Base-by-base conservation (phyloP, 2,888 invertebrate genomes). In the Thereva nobilitata region DNA sequence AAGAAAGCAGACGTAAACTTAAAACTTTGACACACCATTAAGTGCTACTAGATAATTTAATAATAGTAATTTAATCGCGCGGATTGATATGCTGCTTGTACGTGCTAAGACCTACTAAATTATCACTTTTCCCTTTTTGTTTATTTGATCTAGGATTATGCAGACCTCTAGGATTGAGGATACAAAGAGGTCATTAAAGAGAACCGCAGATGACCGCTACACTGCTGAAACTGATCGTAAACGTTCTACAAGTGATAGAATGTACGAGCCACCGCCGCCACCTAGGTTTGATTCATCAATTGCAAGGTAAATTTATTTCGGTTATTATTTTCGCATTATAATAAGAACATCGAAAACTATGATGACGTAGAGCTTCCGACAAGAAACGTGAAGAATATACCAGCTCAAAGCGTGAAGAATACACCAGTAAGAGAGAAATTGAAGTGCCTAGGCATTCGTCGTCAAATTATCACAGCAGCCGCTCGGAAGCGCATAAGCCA, bases 221-320 rank as follows among this genome's bases (percentile, higher is more conserved):
- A 53, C 23, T 2, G 80, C 78, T 9, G 72, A 74, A 3, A 52
- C 76, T 4, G 80, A 80, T 41, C 77, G 80, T 23, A 81, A 81
- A 67, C 76, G 81, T 4, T 67, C 78, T n/a, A 61, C 77, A 3
- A 65, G 69, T 41, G 74, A 75, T 8, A 72, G 72, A 45, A 73
- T 76, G 6, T 79, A 79, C 69, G 81, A 81, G 67, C 80, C 80
- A n/a, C 81, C 81, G 45, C 81, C 81, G 12, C 81, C 81, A 12
- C 81, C 81, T 5, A 75, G 80, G 67, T 81, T 81, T 71, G 81
- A 81, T 73, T 72, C 80, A 3, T 74, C 76, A 34, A 73, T 81
- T 70, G 76, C 79, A n/a, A 78, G 79, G 76, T 79, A 75, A 67
- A 38, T 63, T 23, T 9, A 38, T 63, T 8, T 38, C 4, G 23